Evolutionary conservation across 2,113 vertebrate species (phyloP).

Genomic region (Panthera uncia): DNA sequence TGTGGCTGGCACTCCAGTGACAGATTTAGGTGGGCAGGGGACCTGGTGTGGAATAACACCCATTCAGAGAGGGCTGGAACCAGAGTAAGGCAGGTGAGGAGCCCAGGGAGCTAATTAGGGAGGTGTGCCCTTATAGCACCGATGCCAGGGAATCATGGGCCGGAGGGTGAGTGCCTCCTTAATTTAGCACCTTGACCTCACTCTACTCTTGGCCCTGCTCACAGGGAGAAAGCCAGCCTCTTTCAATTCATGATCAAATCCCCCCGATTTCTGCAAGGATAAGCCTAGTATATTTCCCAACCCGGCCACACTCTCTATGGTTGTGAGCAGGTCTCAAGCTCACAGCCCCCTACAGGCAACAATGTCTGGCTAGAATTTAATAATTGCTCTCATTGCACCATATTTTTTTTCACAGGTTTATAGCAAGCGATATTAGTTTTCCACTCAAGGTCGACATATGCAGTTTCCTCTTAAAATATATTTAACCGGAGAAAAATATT

Average conservation of each 20-base stretch:
- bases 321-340: not conserved
- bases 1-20: not conserved
- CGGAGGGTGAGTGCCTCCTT: not conserved
- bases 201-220: not conserved
- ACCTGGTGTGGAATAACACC: not conserved
- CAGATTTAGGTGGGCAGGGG: not conserved
- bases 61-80: not conserved
- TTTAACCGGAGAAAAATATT: not conserved
- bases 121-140: fast-evolving
- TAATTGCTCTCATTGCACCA: slow-evolving; percentile 11
- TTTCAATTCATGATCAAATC: not conserved
- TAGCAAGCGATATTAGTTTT: slow-evolving; percentile 32
- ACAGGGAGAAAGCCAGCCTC: not conserved
- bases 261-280: not conserved
- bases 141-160: no score
- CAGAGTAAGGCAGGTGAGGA: not conserved
- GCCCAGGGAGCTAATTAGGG: not conserved
- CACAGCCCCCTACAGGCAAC: not conserved
- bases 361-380: not conserved
- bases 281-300: not conserved
- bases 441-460: not conserved
- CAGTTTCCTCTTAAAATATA: slow-evolving; percentile 44
- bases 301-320: not conserved
- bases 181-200: not conserved
- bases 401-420: slow-evolving; percentile 48